These are phyloP conservation scores for Drosophila biarmipes DNA, from an alignment of 1,140 invertebrate genomes.

Conservation along the genomic window DNA sequence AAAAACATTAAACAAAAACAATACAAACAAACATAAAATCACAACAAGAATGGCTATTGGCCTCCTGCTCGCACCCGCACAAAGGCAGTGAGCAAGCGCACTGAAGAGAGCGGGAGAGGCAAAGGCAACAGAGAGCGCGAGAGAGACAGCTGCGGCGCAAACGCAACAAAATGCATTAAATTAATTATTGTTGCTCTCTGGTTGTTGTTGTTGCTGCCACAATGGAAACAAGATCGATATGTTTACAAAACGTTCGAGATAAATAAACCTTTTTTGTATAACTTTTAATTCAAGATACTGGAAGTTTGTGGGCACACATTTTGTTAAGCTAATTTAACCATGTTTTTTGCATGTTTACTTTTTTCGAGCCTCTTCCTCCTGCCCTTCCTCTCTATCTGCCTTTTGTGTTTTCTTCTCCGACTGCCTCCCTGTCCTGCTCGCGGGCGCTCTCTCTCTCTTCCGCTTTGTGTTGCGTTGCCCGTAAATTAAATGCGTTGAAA, in stretches of 20 bases:
- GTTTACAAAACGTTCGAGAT: constrained; percentile 2
- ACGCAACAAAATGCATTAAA: constrained; percentile 47
- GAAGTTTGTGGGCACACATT: not conserved
- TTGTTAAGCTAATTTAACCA: constrained; percentile 46
- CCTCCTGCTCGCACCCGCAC: constrained; percentile 22
- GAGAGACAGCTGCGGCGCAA: constrained; percentile 36
- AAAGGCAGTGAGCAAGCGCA: constrained; percentile 18
- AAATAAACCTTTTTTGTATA: constrained; percentile 1
- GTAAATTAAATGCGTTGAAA: constrained; percentile 78
- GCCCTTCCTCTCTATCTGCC: constrained; percentile 22
- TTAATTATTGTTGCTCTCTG: constrained; percentile 31
- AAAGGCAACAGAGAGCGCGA: constrained; percentile 16
- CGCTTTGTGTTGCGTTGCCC: constrained; percentile 46
- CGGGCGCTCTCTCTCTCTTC: constrained; percentile 4
- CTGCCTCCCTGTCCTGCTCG: constrained; percentile 10
- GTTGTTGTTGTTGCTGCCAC: not conserved
- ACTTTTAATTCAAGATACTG: not conserved
- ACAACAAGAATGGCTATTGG: constrained; percentile 27
- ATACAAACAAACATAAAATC: constrained; percentile 36
- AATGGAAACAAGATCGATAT: not conserved
- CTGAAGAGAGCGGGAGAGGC: constrained; percentile 14
- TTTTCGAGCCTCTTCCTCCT: constrained; percentile 4
- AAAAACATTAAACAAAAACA: constrained; percentile 1
- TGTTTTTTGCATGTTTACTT: constrained; percentile 47
- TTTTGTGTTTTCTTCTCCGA: constrained; percentile 62